Conservation (phyloP, 23 tunicate species). For the Trididemnum nubilum region DNA sequence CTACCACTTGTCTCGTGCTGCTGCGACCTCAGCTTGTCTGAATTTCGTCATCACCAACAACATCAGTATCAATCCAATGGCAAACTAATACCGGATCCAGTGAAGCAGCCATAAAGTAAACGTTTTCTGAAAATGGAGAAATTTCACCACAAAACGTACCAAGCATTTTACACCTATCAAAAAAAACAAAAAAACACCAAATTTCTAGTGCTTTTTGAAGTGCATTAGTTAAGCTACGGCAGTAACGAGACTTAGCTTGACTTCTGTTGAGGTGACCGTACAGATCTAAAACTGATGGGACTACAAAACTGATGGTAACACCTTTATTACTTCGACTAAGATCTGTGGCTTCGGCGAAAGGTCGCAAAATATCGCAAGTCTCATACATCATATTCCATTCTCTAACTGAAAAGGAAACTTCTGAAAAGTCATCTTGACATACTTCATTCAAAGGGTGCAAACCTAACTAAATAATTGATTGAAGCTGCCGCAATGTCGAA, state of each 20-base stretch:
- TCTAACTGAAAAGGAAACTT: constrained; percentile 16
- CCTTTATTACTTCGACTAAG: neutral
- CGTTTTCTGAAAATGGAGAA: constrained; percentile 1
- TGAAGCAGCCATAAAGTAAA: neutral
- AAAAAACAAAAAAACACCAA: too few relatives aligned
- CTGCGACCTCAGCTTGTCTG: neutral
- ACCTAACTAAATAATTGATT: constrained; percentile 4
- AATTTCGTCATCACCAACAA: neutral
- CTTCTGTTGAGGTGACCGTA: constrained; percentile 33
- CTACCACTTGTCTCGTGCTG: neutral
- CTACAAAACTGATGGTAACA: constrained; percentile 49
- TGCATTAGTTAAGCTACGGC: constrained; percentile 2
- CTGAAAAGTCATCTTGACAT: constrained; percentile 20
- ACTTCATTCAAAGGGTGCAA: constrained; percentile 16
- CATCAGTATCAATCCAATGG: constrained; percentile 5
- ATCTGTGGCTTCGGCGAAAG: constrained; percentile 27
- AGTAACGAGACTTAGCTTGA: constrained; percentile 15
- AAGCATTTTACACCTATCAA: neutral
- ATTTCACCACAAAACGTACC: neutral
- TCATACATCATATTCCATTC: constrained; percentile 12
- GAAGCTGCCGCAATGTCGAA: constrained; percentile 20
- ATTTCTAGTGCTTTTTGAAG: constrained; percentile 9
- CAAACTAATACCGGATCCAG: constrained; percentile 6
- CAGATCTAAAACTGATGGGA: constrained; percentile 54
- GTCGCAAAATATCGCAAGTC: constrained; percentile 1